Base-by-base conservation (phyloP, 1,140 invertebrate species). In the Diorhabda elongata region DNA sequence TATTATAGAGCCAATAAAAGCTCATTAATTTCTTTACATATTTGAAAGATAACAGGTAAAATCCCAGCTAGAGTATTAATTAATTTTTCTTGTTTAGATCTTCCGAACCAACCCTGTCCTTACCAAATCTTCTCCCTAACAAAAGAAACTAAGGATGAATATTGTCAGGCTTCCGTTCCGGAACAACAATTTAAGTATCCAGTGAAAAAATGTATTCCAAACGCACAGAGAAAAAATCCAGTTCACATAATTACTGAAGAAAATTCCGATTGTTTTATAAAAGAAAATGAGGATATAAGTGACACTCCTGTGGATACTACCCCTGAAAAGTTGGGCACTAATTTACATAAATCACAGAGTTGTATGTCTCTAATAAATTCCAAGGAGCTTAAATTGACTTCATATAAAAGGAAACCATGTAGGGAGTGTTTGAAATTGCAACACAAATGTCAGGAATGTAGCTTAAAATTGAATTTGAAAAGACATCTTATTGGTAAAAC, bases 221-320 rank as follows among this genome's bases (percentile, higher is more conserved):
- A 8, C 59, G 43, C 26, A 9, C 59, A 43, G 11, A 61, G 26
- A 61, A 61, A 61, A 61, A 8, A 26, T 26, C n/a, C 61, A 43
- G 43, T 44, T 44, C 8, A 44, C 8, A 62, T 44, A 42, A n/a
- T 62, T 44, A 43, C 43, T 44, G 61, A 57, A 9, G n/a, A 11
- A 6, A 42, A 65, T 26, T 41, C 11, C 7, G 61, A 69, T 64
- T 72, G 41, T 69, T 72, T 69, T 42, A 69, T 72, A 7, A 66
- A 64, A 44, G 71, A 72, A 60, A 57, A 7, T n/a, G 42, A 56
- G 42, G 47, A 57, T 2, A 5, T 42, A 47, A 7, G 9, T 42
- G 11, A 11, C 4, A 41, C 4, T 9, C 5, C 42, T 26, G 44
- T 26, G 52, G 42, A 62, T 44, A 42, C 5, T 58, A 8, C 3